Percentiles rank a stretch among this genome's conserved stretches.
Evolutionary conservation across 2,888 invertebrate species (phyloP).

Genomic region (Drosophila meridionalis): DNA sequence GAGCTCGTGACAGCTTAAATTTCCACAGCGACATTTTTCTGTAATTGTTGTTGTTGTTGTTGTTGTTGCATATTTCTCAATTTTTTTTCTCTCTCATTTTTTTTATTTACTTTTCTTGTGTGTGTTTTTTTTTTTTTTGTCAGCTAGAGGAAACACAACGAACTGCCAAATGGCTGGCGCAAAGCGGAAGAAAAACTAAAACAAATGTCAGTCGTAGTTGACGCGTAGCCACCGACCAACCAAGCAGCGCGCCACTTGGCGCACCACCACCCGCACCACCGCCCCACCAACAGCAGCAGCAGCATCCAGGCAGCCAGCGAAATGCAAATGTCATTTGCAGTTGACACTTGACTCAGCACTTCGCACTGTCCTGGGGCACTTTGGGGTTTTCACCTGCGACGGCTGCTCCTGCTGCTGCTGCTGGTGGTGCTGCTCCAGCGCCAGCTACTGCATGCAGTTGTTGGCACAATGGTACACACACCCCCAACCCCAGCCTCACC

Average conservation of each 20-base stretch:
- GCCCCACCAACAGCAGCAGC: neutral
- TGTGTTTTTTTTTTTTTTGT: conserved; percentile 1
- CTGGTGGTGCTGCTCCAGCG: conserved; percentile 11
- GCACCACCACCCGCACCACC: conserved; percentile 18
- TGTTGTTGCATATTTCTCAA: conserved; percentile 64
- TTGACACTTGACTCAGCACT: conserved; percentile 81
- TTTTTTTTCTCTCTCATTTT: conserved; percentile 10
- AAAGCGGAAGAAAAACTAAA: conserved; percentile 81
- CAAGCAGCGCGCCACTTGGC: conserved; percentile 24
- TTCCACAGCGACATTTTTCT: conserved; percentile 55
- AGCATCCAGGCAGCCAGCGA: conserved; percentile 63
- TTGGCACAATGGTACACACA: conserved; percentile 62
- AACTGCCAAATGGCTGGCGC: conserved; percentile 79
- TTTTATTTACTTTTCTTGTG: conserved; percentile 17
- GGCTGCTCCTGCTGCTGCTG: conserved; percentile 34
- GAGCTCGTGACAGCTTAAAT: conserved; percentile 66
- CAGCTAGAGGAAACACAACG: conserved; percentile 65
- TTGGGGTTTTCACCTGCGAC: conserved; percentile 78
- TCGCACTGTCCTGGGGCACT: conserved; percentile 80
- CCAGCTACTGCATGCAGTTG: conserved; percentile 41
- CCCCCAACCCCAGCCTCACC: conserved; percentile 24
- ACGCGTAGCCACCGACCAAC: conserved; percentile 72
- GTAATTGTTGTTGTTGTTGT: conserved; percentile 55
- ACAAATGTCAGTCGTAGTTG: conserved; percentile 79
- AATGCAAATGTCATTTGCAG: conserved; percentile 81